phyloP scores from a whole-genome alignment of 2,888 invertebrate genomes.

The Amiota communis region DNA sequence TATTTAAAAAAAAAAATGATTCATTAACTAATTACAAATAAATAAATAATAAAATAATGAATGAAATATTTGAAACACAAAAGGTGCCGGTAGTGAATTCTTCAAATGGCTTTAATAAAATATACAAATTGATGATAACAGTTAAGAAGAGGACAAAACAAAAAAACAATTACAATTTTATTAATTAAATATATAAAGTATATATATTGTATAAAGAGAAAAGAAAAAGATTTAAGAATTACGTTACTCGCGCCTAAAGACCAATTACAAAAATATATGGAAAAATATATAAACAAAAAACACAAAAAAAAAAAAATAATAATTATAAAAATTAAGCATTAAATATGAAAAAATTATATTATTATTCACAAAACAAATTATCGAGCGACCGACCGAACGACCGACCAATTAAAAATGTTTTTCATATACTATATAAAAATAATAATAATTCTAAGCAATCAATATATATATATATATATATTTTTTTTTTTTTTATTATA shows the following conservation, averaged over 20 bases:
- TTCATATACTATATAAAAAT: slow-evolving; percentile 30
- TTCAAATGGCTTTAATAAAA: slow-evolving; percentile 66
- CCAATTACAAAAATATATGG: slow-evolving; percentile 32
- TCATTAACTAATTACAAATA: neutral
- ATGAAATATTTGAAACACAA: slow-evolving; percentile 20
- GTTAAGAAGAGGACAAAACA: neutral
- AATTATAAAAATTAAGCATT: too few species aligned
- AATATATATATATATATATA: slow-evolving; percentile 28
- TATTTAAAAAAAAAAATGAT: neutral
- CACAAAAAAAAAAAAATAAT: slow-evolving; percentile 38
- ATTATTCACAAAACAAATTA: neutral
- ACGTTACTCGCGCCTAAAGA: slow-evolving; percentile 18
- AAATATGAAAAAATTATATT: slow-evolving; percentile 32
- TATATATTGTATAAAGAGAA: neutral
- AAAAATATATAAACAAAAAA: slow-evolving; percentile 15
- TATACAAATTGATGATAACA: slow-evolving; percentile 42
- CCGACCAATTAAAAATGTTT: slow-evolving; percentile 59
- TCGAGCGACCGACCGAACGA: slow-evolving; percentile 68
- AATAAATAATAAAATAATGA: neutral
- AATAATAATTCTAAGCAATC: slow-evolving; percentile 18
- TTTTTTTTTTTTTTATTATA: slow-evolving; percentile 33
- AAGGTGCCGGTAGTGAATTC: slow-evolving; percentile 66
- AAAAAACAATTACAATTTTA: slow-evolving; percentile 33
- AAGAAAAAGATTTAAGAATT: neutral
- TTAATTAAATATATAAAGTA: slow-evolving; percentile 10